A percentile compares a stretch with the other conserved stretches of the same genome.
These are phyloP conservation scores for Cygnus atratus DNA, from an alignment of 2,113 vertebrate species.

Conservation along the genomic window DNA sequence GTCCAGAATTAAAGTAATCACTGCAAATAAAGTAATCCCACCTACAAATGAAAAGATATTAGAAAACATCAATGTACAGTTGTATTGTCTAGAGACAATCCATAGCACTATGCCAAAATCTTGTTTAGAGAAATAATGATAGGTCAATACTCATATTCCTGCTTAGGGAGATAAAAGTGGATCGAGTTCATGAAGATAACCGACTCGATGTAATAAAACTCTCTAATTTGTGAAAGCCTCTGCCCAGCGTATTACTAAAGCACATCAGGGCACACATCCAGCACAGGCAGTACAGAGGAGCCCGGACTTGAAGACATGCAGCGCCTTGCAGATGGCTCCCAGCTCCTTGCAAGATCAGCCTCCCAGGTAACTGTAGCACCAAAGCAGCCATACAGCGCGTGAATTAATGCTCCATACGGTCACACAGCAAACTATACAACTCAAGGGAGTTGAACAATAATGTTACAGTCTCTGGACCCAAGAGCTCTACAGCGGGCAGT, in stretches of 20 bases:
- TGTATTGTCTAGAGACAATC: neutral
- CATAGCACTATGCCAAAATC: neutral
- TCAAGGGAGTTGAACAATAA: neutral
- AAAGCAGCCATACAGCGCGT: neutral
- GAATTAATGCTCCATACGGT: neutral
- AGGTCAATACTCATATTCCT: neutral
- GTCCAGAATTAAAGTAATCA: slow-evolving; percentile 91
- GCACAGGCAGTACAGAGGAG: fast-evolving
- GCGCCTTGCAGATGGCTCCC: neutral
- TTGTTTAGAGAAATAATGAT: neutral
- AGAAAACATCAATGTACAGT: neutral
- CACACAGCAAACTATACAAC: neutral
- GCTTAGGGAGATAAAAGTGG: neutral
- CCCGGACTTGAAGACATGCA: neutral
- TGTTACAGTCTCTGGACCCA: neutral
- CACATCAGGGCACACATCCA: fast-evolving
- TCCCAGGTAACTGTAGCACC: neutral
- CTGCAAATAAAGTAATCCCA: slow-evolving; percentile 89
- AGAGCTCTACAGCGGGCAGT: neutral
- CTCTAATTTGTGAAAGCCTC: neutral
- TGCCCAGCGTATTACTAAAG: fast-evolving
- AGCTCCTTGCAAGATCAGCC: neutral
- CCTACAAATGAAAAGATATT: slow-evolving; percentile 72
- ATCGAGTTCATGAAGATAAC: neutral
- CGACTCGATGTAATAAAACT: neutral